Percentiles rank a stretch among this genome's conserved stretches.
Conservation (phyloP, 2,797 vertebrate species). For the Sciaenops ocellatus region DNA sequence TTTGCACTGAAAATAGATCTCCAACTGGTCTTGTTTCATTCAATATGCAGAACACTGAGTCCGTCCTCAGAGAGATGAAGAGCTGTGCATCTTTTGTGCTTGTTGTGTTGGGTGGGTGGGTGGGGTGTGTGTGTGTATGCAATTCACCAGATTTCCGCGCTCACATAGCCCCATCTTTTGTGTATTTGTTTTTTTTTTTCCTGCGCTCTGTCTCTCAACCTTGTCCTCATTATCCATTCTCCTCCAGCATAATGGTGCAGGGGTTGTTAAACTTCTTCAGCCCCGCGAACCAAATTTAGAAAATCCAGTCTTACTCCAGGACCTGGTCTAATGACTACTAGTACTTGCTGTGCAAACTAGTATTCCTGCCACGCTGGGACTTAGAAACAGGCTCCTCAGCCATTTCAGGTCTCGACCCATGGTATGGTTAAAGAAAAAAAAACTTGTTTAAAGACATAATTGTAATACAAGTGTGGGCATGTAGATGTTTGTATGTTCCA, state of each 20-base stretch:
- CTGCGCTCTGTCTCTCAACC: conserved; percentile 63
- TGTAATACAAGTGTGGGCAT: conserved; percentile 22
- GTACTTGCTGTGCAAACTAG: conserved; percentile 47
- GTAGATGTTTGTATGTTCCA: conserved; percentile 20
- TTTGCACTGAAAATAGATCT: conserved; percentile 69
- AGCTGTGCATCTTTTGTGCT: conserved; percentile 67
- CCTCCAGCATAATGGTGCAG: conserved; percentile 64
- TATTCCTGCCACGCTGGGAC: conserved; percentile 46
- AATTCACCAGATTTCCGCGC: conserved; percentile 58
- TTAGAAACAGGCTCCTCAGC: conserved; percentile 42
- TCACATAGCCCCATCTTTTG: conserved; percentile 56
- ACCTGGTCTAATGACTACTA: conserved; percentile 75
- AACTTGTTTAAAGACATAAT: conserved; percentile 54
- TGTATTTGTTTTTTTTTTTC: conserved; percentile 34
- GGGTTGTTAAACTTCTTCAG: conserved; percentile 70
- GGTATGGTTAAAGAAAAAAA: conserved; percentile 32
- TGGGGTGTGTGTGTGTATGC: conserved; percentile 49
- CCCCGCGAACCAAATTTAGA: conserved; percentile 71
- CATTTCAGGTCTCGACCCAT: conserved; percentile 53
- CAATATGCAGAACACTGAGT: conserved; percentile 67
- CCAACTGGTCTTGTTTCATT: conserved; percentile 70
- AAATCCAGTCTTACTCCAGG: conserved; percentile 56
- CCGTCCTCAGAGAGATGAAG: conserved; percentile 65
- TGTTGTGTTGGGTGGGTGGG: conserved; percentile 54
- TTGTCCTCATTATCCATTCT: conserved; percentile 78